Conservation (phyloP, 2,797 vertebrate genomes). For the Coranthus polyacanthus region DNA sequence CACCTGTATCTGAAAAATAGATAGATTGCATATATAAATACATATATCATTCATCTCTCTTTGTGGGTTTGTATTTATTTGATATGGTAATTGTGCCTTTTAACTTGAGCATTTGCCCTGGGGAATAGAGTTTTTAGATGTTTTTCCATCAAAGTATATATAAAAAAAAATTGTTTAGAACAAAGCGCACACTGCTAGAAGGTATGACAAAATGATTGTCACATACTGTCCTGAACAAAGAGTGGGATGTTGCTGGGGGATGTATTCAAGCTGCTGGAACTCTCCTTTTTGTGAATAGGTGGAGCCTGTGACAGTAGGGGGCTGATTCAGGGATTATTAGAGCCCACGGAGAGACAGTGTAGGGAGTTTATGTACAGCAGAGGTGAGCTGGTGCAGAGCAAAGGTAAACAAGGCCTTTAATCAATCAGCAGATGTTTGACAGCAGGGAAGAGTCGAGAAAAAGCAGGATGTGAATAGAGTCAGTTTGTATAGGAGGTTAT, state of each 20-base stretch:
- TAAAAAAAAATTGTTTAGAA: slow-evolving; percentile 18
- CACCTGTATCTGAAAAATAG: slow-evolving; percentile 85
- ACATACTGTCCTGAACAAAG: slow-evolving; percentile 60
- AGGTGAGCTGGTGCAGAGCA: slow-evolving; percentile 17
- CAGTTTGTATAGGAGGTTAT: slow-evolving; percentile 63
- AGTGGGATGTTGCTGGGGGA: background rate
- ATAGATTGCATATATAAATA: slow-evolving; percentile 87
- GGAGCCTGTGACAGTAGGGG: slow-evolving; percentile 45
- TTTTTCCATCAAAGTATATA: background rate
- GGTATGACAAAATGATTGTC: slow-evolving; percentile 14
- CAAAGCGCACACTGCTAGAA: slow-evolving; percentile 53
- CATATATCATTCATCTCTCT: slow-evolving; percentile 80
- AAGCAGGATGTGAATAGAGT: slow-evolving; percentile 48
- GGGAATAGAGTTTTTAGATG: background rate
- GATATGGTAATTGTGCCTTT: slow-evolving; percentile 29
- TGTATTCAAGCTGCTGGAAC: slow-evolving; percentile 66
- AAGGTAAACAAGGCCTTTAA: slow-evolving; percentile 63
- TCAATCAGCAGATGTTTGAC: slow-evolving; percentile 64
- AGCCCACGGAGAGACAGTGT: slow-evolving; percentile 40
- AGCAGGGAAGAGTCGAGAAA: slow-evolving; percentile 69
- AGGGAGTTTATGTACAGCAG: slow-evolving; percentile 40
- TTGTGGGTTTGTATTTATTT: slow-evolving; percentile 61
- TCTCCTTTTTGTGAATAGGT: slow-evolving; percentile 64
- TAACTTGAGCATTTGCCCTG: slow-evolving; percentile 6
- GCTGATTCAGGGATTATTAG: slow-evolving; percentile 70